Evolutionary conservation across 2,888 invertebrate species (phyloP), one percentile per base, ranked within the genome.

Genomic region (Amphimallon solstitiale): DNA sequence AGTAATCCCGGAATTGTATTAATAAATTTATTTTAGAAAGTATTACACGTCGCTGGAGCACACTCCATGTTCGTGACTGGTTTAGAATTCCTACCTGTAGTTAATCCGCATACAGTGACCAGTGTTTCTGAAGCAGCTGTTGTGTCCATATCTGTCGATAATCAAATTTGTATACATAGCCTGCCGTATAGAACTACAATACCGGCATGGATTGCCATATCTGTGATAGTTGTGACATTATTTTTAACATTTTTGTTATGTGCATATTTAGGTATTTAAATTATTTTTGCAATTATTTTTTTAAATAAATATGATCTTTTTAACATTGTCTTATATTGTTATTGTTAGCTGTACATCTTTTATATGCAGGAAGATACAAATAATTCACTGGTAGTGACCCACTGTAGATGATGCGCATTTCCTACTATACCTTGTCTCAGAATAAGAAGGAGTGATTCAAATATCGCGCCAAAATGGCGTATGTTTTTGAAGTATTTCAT

Each of bases 41-140:
- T 95, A 70, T 86, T 96, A 75, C 91, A 92, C 82, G 90, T 97
- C 79, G 85, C 88, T 71, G 88, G 89, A 78, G 95, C 94, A 69
- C 98, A 98, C 86, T 92, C 92, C 77, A 96, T 97, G 90, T 99
- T 99, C 85, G 94, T 99, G 70, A 98, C 98, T 59, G 97, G 97
- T 9, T 84, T 99, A 73, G 93, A 94, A 84, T 98, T 99, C 85
- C 85, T 98, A 75, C 94, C 95, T 23, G 87, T 87, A 68, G 86
- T 85, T 75, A 92, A 92, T 79, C 89, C 89, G 19, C 89, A 90
- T 46, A 86, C 91, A 45, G 88, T 92, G 67, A 89, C 90, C 14
- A 89, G 89, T 76, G 89, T 90, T 77, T 86, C 90, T 49, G 94
- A 94, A 82, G 93, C 95, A 61, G 95, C 96, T 45, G 91, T 97